phyloP scores from a whole-genome alignment of 2,113 vertebrate species.

The Misgurnus mizolepis region DNA sequence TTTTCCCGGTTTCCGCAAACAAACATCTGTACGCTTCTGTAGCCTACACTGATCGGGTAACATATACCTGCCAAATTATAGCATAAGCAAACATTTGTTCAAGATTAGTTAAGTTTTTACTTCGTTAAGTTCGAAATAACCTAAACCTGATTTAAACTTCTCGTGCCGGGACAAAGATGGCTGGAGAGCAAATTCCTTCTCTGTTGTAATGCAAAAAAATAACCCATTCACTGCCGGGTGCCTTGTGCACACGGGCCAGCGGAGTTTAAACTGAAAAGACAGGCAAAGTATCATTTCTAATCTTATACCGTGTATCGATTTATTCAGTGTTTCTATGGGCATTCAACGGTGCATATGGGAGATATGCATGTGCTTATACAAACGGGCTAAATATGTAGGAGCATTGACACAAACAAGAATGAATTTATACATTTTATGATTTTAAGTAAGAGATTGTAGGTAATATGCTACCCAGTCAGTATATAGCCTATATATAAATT shows the following conservation, averaged over 20 bases:
- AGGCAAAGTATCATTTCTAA: neutral
- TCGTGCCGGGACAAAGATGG: constrained; percentile 23
- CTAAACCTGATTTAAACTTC: neutral
- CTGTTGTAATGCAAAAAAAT: constrained; percentile 39
- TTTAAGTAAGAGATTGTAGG: too few species aligned
- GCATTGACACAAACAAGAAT: neutral
- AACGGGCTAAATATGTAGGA: too few species aligned
- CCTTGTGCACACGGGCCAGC: neutral
- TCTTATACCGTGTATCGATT: neutral
- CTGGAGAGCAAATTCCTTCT: constrained; percentile 15
- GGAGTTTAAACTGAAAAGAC: neutral
- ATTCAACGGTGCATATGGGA: neutral
- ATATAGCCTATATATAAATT: too few species aligned
- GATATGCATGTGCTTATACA: neutral
- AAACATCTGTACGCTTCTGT: neutral
- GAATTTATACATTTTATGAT: neutral
- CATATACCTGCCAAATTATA: neutral
- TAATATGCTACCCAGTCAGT: too few species aligned
- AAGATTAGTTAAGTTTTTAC: too few species aligned
- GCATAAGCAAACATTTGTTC: too few species aligned
- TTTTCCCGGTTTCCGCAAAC: neutral
- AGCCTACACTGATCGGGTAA: too few species aligned
- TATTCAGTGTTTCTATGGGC: neutral
- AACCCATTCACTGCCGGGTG: constrained; percentile 52
- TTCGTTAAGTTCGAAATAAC: too few species aligned